These are phyloP conservation scores for Callipepla squamata DNA, from an alignment of 2,113 vertebrate genomes.

Conservation along the genomic window DNA sequence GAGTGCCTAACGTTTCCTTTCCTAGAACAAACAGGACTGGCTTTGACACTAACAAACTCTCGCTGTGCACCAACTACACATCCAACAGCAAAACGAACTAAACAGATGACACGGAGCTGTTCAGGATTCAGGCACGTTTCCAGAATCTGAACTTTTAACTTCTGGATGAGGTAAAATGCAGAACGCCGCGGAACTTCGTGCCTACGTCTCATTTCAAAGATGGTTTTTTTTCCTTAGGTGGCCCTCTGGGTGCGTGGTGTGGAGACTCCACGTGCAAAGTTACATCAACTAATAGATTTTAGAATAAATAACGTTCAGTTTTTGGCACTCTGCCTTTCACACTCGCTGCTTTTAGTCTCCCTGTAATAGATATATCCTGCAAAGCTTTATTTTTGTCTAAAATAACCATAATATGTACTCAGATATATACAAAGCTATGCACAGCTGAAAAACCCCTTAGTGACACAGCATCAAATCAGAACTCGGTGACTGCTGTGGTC, in stretches of 20 bases:
- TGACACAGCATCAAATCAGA: not conserved
- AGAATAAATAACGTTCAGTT: not conserved
- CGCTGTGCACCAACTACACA: rapidly evolving
- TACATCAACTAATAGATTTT: not conserved
- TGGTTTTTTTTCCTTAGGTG: not conserved
- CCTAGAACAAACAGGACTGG: not conserved
- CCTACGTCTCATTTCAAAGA: not conserved
- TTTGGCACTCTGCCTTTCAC: not conserved
- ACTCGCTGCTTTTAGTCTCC: not conserved
- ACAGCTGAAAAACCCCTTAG: not conserved
- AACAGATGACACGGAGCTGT: not conserved
- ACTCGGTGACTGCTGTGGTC: not conserved
- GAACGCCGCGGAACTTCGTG: not conserved
- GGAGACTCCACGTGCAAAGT: not conserved
- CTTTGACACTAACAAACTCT: not conserved
- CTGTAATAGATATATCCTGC: not conserved
- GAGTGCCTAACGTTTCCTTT: not conserved
- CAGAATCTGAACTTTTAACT: not conserved
- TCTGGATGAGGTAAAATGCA: not conserved
- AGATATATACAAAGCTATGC: too few relatives aligned
- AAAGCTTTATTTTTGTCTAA: not conserved
- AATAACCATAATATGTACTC: too few relatives aligned
- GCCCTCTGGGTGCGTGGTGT: not conserved
- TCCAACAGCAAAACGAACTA: not conserved
- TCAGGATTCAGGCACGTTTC: not conserved